phyloP scores from a whole-genome alignment of 2,113 vertebrate species.

The Nibea coibor region DNA sequence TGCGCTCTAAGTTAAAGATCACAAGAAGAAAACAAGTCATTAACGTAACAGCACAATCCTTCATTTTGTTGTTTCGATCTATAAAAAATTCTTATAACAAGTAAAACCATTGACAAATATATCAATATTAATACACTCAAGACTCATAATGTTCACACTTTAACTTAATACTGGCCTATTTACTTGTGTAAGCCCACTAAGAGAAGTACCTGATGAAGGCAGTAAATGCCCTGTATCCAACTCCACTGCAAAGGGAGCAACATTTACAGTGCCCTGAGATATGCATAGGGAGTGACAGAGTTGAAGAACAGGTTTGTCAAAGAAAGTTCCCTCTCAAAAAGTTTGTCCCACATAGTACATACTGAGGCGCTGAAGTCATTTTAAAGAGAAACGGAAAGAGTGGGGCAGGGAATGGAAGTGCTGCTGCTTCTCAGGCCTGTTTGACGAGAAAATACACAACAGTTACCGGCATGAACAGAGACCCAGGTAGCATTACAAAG shows the following conservation, averaged over 20 bases:
- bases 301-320: slow-evolving; percentile 77
- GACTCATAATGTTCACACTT: slow-evolving; percentile 32
- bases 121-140: slow-evolving; percentile 13
- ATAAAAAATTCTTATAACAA: not conserved
- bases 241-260: slow-evolving; percentile 14
- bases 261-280: not conserved
- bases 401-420: not conserved
- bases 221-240: slow-evolving; percentile 37
- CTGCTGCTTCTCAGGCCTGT: slow-evolving; percentile 17
- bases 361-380: slow-evolving; percentile 56
- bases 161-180: slow-evolving; percentile 62
- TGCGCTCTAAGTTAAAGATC: not conserved
- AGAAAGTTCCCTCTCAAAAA: slow-evolving; percentile 27
- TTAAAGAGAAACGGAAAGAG: not conserved
- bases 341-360: slow-evolving; percentile 51
- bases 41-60: slow-evolving; percentile 8
- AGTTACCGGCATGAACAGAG: not conserved
- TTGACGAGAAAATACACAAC: slow-evolving; percentile 5
- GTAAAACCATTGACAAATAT: slow-evolving; percentile 7
- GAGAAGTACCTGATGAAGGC: slow-evolving; percentile 10
- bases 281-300: slow-evolving; percentile 27
- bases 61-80: not conserved
- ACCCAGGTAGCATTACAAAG: not conserved
- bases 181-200: slow-evolving; percentile 19
- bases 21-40: slow-evolving; percentile 18